Base-by-base conservation (phyloP, 2,113 vertebrate species). In the Ochotona curzoniae region DNA sequence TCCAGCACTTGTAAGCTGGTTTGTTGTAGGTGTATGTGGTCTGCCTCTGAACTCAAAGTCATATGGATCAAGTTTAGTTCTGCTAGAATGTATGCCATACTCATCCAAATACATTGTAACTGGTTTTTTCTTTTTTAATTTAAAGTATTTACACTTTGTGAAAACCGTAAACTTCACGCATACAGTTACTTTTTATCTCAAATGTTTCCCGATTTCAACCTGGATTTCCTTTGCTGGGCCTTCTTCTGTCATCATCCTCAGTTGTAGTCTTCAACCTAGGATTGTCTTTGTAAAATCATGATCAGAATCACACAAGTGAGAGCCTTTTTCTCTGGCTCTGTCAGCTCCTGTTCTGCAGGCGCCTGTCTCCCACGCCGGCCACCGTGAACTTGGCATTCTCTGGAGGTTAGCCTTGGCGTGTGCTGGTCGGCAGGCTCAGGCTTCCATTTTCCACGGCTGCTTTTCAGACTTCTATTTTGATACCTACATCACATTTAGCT, bases 391-490 rank as follows among this genome's bases (percentile, higher is more conserved):
- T 28, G 13, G 84, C 63, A 32, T 1, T n/a, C 20, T 32, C 83
- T 75, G 35, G 26, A 51, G 15, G 66, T 6, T 20, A 8, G 26
- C 10, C 38, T 88, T 81, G 51, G 63, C 12, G n/a, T 14, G 14
- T 18, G 28, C 23, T 38, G 6, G 47, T 4, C 5, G 14, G 18
- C 64, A 25, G 5, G 11, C 28, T 64, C 47, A 4, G 63, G 67
- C 10, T 64, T 21, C 61, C 73, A 1, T 28, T 78, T 78, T 57
- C 44, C 20, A 21, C 35, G 10, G 10, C 78, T 70, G 20, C 25
- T 83, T 74, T 87, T 66, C 23, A 75, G 54, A 61, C 60, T 83
- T 79, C 57, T 80, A 32, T 66, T 84, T 74, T 91, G 73, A 54
- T 21, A 47, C 17, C 69, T 25, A 51, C 69, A 44, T 21, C 44